Conservation (phyloP, 1,140 invertebrate species). For the Cylas formicarius region DNA sequence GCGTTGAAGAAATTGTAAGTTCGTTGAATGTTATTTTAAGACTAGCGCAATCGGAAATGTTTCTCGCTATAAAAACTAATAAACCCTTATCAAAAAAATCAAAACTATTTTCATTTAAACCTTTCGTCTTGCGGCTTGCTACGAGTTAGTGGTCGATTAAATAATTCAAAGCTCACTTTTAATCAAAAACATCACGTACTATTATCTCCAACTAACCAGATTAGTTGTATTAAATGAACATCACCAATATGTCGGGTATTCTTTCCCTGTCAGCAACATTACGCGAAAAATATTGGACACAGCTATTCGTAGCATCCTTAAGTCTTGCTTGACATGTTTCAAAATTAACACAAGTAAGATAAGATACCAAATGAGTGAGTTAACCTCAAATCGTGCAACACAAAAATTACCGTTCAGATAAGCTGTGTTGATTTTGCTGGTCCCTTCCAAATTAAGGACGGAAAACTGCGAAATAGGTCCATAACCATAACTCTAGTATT, state of each 20-base stretch:
- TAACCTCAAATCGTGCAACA: conserved; percentile 11
- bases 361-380: background rate
- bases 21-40: too few relatives aligned
- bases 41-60: too few relatives aligned
- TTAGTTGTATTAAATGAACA: conserved; percentile 7
- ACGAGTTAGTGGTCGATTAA: too few relatives aligned
- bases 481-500: conserved; percentile 40
- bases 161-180: too few relatives aligned
- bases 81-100: too few relatives aligned
- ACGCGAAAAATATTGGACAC: conserved; percentile 9
- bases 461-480: conserved; percentile 28
- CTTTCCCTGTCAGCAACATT: background rate
- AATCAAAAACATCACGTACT: conserved; percentile 8
- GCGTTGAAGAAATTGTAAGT: too few relatives aligned
- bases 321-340: conserved; percentile 10
- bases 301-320: conserved; percentile 2
- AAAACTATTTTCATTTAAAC: too few relatives aligned
- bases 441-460: conserved; percentile 34
- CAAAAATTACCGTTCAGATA: conserved; percentile 32
- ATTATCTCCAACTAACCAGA: conserved; percentile 1
- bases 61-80: too few relatives aligned
- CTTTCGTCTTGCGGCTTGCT: too few relatives aligned
- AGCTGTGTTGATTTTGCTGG: conserved; percentile 42
- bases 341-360: conserved; percentile 19
- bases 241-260: background rate